A percentile compares a stretch with the other conserved stretches of the same genome.
These are phyloP conservation scores for Dryobota labecula DNA, from an alignment of 2,888 invertebrate species.

Conservation along the genomic window DNA sequence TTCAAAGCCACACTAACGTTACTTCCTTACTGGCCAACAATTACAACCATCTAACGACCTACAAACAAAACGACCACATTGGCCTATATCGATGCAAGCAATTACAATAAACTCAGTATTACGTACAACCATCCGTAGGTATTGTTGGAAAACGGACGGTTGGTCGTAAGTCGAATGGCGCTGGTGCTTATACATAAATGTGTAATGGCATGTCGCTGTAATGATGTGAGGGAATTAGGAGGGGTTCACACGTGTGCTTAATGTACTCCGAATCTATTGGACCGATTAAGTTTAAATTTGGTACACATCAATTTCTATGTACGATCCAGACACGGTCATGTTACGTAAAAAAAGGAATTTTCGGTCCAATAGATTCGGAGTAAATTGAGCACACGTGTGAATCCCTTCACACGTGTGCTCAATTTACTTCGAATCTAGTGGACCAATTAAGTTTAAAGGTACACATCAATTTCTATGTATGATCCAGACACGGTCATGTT, in stretches of 20 bases:
- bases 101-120: slow-evolving; percentile 62
- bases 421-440: too few relatives aligned
- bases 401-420: too few relatives aligned
- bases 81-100: slow-evolving; percentile 61
- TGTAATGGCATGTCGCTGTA: slow-evolving; percentile 56
- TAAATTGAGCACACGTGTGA: too few relatives aligned
- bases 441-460: too few relatives aligned
- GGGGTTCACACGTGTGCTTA: slow-evolving; percentile 29
- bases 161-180: slow-evolving; percentile 46
- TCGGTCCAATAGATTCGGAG: too few relatives aligned
- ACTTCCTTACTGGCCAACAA: slow-evolving; percentile 54
- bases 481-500: too few relatives aligned
- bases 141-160: slow-evolving; percentile 57
- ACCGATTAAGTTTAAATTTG: too few relatives aligned
- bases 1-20: slow-evolving; percentile 37
- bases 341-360: too few relatives aligned
- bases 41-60: slow-evolving; percentile 58
- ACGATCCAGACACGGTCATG: too few relatives aligned
- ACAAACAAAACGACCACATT: slow-evolving; percentile 47
- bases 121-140: slow-evolving; percentile 39
- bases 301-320: too few relatives aligned
- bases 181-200: slow-evolving; percentile 47
- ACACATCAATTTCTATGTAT: too few relatives aligned
- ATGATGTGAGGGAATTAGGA: slow-evolving; percentile 55
- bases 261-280: too few relatives aligned